Evolutionary conservation across 1,140 invertebrate species (phyloP), one percentile per base, ranked within the genome.

Genomic region (Pogonomyrmex californicus): DNA sequence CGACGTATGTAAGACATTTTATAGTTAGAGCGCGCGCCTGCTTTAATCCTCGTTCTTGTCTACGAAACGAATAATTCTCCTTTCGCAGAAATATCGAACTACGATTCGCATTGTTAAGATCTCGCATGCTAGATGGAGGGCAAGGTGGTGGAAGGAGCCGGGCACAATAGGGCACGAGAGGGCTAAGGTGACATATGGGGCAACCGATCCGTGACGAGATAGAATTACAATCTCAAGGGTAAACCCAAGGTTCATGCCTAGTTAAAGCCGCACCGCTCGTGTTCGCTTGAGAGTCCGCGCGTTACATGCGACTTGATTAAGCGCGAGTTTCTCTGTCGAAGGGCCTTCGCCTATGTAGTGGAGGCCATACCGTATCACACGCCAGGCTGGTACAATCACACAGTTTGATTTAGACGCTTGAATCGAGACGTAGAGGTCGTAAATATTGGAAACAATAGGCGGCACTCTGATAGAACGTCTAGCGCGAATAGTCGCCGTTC

Each of bases 161-260:
- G 56, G 12, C 44, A 73, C 81, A 90, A 44, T 14, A 60, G 70
- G 60, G 58, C 65, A 71, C 63, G 62, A 82, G 41, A 68, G 58
- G 86, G 58, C 65, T 88, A 88, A 73, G 86, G 88, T 86, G 91
- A 91, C 86, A 87, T 87, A 71, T 86, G 51, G 87, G 78, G 68
- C 87, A 76, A 86, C 79, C 79, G 87, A 90, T 89, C 87, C 91
- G 85, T 88, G 88, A 92, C 88, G 86, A 87, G 89, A 88, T 85
- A 83, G 86, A 88, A 85, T 87, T 86, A 85, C 82, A 83, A 83
- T 30, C 82, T 86, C 79, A 88, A 85, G 85, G 87, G 65, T 78
- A 88, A 86, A 85, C 90, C 58, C 66, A 73, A 79, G 75, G 73
- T 70, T 79, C 86, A 78, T 79, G 78, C 65, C 81, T 68, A 70